Evolutionary conservation across 2,888 invertebrate genomes (phyloP), one percentile per base, ranked within the genome.

Genomic region (Augiades crinisus): DNA sequence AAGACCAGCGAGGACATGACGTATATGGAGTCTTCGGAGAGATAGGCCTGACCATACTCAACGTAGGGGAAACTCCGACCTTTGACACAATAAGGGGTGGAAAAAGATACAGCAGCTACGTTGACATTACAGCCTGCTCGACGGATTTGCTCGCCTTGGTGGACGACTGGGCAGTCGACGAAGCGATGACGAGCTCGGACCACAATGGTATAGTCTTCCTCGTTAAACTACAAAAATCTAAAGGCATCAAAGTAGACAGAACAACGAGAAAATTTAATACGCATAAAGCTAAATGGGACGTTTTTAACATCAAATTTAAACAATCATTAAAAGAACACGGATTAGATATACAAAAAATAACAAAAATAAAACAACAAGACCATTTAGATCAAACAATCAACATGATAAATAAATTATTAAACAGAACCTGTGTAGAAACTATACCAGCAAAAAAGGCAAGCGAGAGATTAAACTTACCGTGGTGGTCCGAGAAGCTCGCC

Each of bases 401-500:
- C n/a, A n/a, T n/a, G 19, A 19, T 5, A 19, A 4, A 19, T 19
- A 5, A 19, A 19, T 4, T 4, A 4, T 3, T 5, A 19, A 19
- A 4, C 3, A 19, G 3, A 19, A 19, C 19, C 19, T 47, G 52
- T 10, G 27, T 7, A 0, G 1, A 1, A 1, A 2, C 44, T 1
- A 44, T 56, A 10, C 50, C 50, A n/a, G 13, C 2, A 14, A 55
- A 24, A 14, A 55, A 37, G 13, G 10, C 1, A 0, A 33, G 0
- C 21, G 46, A 55, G 5, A 51, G 13, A 41, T 27, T 53, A 3
- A 45, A 30, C 8, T 10, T 44, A 24, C 54, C 54, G 22, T 58
- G 58, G 58, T 58, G 58, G 58, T 47, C 54, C 36, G 37, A 44
- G 5, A 30, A 53, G 21, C 50, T 58, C 5, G 47, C 30, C 0